Percentiles rank a stretch among this genome's conserved stretches.
phyloP scores from a whole-genome alignment of 2,888 invertebrate genomes.

The Hybos culiciformis region DNA sequence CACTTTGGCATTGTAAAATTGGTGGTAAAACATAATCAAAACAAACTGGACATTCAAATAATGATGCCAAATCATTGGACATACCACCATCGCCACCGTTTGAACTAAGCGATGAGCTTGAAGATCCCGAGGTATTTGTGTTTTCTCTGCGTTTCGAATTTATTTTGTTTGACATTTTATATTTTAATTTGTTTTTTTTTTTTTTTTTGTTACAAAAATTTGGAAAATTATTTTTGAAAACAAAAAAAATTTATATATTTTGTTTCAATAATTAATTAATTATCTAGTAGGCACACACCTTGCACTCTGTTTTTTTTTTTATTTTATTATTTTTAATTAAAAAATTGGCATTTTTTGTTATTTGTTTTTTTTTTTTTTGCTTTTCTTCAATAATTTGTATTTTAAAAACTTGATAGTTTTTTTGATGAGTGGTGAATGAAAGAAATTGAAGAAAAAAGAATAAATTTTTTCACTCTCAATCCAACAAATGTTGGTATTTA shows the following conservation, averaged over 20 bases:
- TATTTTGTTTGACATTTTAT: constrained; percentile 34
- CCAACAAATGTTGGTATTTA: no score
- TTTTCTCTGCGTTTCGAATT: constrained; percentile 35
- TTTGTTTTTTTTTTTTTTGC: no score
- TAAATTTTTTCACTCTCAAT: no score
- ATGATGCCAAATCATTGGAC: constrained; percentile 76
- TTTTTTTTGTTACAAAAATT: constrained; percentile 5
- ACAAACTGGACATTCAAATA: constrained; percentile 95
- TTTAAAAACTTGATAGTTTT: no score
- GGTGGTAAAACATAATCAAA: constrained; percentile 99
- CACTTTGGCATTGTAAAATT: constrained; percentile 96
- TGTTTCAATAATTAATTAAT: constrained; percentile 19
- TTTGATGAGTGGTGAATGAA: no score
- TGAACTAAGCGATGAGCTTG: constrained; percentile 34
- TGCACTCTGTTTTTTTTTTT: no score
- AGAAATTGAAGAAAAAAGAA: no score
- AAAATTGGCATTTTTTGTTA: no score
- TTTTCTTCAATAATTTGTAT: no score
- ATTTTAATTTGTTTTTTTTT: no score
- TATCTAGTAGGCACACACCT: no score
- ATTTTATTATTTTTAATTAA: no score
- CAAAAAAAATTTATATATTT: constrained; percentile 4
- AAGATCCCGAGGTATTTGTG: constrained; percentile 33
- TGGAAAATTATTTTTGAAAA: constrained; percentile 10
- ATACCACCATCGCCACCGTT: constrained; percentile 40